These are phyloP conservation scores for Apis florea DNA, from an alignment of 1,140 invertebrate species.

Conservation along the genomic window DNA sequence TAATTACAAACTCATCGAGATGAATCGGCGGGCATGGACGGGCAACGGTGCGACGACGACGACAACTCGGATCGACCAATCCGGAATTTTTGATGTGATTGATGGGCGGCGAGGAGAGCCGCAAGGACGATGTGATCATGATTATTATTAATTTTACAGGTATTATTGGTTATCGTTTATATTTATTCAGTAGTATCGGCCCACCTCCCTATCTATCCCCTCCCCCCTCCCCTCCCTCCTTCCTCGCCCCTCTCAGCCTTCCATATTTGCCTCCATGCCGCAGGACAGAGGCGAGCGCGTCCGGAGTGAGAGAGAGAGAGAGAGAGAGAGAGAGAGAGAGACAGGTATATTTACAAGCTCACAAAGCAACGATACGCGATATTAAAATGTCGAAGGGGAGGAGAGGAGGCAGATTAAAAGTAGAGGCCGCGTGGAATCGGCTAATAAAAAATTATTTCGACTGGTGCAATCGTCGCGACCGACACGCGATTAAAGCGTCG, in stretches of 20 bases:
- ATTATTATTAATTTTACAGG: slow-evolving; percentile 67
- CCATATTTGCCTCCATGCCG: slow-evolving; percentile 53
- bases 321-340: neutral
- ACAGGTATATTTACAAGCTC: slow-evolving; percentile 55
- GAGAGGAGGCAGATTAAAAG: slow-evolving; percentile 50
- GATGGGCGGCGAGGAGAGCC: slow-evolving; percentile 47
- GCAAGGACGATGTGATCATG: slow-evolving; percentile 58
- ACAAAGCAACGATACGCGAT: slow-evolving; percentile 62
- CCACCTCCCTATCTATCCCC: neutral
- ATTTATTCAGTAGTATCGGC: slow-evolving; percentile 61
- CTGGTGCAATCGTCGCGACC: neutral
- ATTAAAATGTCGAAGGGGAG: slow-evolving; percentile 48
- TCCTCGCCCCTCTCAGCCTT: neutral
- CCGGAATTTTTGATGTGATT: slow-evolving; percentile 63
- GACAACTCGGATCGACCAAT: slow-evolving; percentile 54
- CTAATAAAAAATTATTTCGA: slow-evolving; percentile 59
- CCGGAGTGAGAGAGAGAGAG: neutral
- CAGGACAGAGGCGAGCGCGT: slow-evolving; percentile 40
- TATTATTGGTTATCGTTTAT: slow-evolving; percentile 66
- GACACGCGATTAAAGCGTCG: neutral
- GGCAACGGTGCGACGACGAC: neutral
- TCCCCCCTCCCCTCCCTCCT: neutral
- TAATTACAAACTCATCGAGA: slow-evolving; percentile 69
- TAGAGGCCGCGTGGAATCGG: slow-evolving; percentile 52
- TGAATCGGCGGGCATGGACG: slow-evolving; percentile 35